A percentile compares a stretch with the other conserved stretches of the same genome.
Evolutionary conservation across 2,113 vertebrate genomes (phyloP).

Genomic region (Empidonax traillii): DNA sequence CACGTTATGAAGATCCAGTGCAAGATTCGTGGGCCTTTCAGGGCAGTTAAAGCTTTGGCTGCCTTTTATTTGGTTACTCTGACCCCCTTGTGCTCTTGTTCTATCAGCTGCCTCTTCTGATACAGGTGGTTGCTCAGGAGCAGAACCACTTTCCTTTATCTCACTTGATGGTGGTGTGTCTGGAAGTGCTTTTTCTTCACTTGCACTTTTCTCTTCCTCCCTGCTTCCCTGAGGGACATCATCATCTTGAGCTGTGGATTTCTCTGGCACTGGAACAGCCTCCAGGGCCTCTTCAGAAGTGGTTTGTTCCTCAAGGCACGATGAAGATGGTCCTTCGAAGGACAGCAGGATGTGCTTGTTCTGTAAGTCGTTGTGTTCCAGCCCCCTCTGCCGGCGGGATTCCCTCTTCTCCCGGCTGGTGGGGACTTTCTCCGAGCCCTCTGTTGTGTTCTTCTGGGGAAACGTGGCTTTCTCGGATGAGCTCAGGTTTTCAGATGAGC

Average conservation of each 20-base stretch:
- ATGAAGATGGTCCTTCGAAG: slow-evolving; percentile 56
- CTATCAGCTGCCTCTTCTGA: not conserved
- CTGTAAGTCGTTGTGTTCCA: slow-evolving; percentile 91
- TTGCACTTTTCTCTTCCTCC: not conserved
- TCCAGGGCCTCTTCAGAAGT: not conserved
- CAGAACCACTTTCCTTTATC: not conserved
- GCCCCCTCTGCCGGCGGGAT: slow-evolving; percentile 85
- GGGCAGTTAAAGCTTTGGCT: slow-evolving; percentile 41
- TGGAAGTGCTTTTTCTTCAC: not conserved
- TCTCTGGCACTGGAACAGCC: not conserved
- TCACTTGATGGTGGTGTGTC: not conserved
- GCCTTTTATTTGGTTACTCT: slow-evolving; percentile 59
- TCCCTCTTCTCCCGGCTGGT: slow-evolving; percentile 89
- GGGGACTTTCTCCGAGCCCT: slow-evolving; percentile 38
- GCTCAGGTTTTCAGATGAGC: not conserved
- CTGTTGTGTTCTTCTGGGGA: not conserved
- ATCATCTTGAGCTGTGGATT: slow-evolving; percentile 7
- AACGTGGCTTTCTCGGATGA: not conserved
- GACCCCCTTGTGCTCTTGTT: not conserved
- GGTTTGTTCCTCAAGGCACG: slow-evolving; percentile 3
- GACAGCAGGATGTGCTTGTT: slow-evolving; percentile 73
- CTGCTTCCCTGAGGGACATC: not conserved
- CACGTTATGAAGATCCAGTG: slow-evolving; percentile 39
- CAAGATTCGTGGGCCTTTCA: slow-evolving; percentile 60
- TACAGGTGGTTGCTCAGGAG: not conserved